Percentiles rank a stretch among this genome's conserved stretches.
Conservation (phyloP, 2,888 invertebrate genomes). For the Eupithecia tripunctaria region DNA sequence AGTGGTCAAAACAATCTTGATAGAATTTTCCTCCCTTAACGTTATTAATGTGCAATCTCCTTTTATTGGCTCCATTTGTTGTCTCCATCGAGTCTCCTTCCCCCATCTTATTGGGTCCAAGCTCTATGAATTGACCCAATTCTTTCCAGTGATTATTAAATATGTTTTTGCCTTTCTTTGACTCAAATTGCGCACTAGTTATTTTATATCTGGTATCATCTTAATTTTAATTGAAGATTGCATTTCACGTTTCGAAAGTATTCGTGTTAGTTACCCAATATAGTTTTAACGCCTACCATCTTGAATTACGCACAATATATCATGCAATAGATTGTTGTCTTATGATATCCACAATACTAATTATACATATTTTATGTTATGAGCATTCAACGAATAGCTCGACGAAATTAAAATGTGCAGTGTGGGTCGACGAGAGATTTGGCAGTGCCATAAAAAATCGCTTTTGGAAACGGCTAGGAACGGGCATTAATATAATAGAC, state of each 20-base stretch:
- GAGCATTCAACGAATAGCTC: not conserved
- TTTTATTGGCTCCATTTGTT: conserved; percentile 29
- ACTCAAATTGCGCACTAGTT: not conserved
- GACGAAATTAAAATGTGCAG: not conserved
- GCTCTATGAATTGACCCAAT: conserved; percentile 32
- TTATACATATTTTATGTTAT: conserved; percentile 22
- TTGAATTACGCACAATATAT: conserved; percentile 41
- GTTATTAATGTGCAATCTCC: conserved; percentile 19
- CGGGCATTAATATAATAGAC: conserved; percentile 10
- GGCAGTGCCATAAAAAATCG: conserved; percentile 9
- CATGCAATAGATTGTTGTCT: conserved; percentile 43
- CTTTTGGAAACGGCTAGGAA: conserved; percentile 13
- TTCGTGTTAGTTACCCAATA: conserved; percentile 41
- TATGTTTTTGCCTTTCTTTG: not conserved
- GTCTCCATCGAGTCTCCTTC: conserved; percentile 31
- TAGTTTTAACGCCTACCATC: conserved; percentile 41
- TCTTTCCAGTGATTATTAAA: conserved; percentile 24
- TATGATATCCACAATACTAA: conserved; percentile 31
- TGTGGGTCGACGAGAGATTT: conserved; percentile 21
- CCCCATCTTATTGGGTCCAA: conserved; percentile 8
- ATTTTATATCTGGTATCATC: conserved; percentile 4
- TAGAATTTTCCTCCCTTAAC: conserved; percentile 9
- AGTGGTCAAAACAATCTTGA: conserved; percentile 14
- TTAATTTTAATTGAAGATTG: conserved; percentile 15
- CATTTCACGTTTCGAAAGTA: conserved; percentile 43